Conservation (phyloP, 2,797 vertebrate species). For the Diceros bicornis region DNA sequence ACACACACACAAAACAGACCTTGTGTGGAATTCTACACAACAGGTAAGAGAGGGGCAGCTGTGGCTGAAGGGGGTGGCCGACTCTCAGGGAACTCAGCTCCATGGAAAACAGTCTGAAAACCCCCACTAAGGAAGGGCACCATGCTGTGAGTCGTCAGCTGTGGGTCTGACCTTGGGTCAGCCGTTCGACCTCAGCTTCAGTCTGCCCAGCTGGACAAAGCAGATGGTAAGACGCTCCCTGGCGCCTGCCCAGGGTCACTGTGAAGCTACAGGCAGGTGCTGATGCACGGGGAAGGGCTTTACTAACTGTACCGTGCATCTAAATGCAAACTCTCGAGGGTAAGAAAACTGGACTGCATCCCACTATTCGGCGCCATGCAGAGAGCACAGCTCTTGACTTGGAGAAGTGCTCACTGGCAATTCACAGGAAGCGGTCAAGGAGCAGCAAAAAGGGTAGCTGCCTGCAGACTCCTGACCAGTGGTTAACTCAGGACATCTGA, state of each 20-base stretch:
- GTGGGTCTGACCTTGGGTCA: not conserved
- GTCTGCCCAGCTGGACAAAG: not conserved
- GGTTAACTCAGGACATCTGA: not conserved
- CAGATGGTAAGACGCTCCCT: not conserved
- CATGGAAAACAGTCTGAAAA: not conserved
- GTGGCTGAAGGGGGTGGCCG: not conserved
- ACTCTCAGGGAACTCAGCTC: not conserved
- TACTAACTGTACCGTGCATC: accelerated
- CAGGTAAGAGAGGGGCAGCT: not conserved
- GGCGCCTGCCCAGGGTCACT: not conserved
- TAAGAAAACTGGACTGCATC: too few species aligned
- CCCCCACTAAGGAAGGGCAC: not conserved
- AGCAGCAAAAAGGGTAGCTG: not conserved
- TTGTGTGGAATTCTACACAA: not conserved
- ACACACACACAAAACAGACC: not conserved
- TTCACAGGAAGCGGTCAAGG: not conserved
- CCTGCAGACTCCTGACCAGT: not conserved
- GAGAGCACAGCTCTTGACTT: not conserved
- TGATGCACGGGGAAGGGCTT: not conserved
- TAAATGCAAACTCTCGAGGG: too few species aligned
- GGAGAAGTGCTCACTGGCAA: not conserved
- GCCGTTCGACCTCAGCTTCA: not conserved
- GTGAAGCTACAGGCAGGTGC: not conserved
- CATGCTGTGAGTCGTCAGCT: not conserved
- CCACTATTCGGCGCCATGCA: not conserved